These are phyloP conservation scores for Acanthurus tractus DNA, from an alignment of 2,797 vertebrate species.

Conservation along the genomic window DNA sequence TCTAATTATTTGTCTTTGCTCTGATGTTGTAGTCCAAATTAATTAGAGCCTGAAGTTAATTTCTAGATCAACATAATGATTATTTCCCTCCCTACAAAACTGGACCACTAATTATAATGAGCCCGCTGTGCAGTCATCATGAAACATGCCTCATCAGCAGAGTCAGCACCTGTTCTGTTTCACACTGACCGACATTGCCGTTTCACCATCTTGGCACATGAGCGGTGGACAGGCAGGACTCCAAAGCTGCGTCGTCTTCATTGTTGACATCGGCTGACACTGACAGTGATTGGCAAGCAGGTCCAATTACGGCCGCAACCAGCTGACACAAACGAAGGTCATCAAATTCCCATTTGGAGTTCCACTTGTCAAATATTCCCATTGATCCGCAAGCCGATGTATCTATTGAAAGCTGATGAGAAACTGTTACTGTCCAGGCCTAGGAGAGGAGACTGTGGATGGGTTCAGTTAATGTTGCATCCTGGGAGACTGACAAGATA, in stretches of 20 bases:
- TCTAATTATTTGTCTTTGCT: neutral
- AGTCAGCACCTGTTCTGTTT: slow-evolving; percentile 34
- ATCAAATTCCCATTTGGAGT: slow-evolving; percentile 62
- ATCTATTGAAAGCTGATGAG: slow-evolving; percentile 46
- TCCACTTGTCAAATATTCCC: slow-evolving; percentile 62
- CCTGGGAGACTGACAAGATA: slow-evolving; percentile 43
- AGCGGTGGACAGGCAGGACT: slow-evolving; percentile 21
- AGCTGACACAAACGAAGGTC: slow-evolving; percentile 59
- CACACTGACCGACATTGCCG: slow-evolving; percentile 33
- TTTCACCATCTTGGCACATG: slow-evolving; percentile 6
- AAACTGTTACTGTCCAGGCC: slow-evolving; percentile 25
- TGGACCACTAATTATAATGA: slow-evolving; percentile 19
- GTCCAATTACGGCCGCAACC: slow-evolving; percentile 68
- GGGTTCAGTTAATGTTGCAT: slow-evolving; percentile 57
- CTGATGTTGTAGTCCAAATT: neutral
- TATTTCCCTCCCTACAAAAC: neutral
- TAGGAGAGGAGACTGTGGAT: slow-evolving; percentile 11
- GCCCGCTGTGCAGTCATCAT: slow-evolving; percentile 14
- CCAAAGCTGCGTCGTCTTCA: slow-evolving; percentile 47
- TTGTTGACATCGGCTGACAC: slow-evolving; percentile 28
- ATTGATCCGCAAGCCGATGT: slow-evolving; percentile 56
- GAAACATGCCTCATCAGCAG: slow-evolving; percentile 38
- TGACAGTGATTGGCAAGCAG: slow-evolving; percentile 72
- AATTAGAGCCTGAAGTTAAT: neutral
- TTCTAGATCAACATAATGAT: slow-evolving; percentile 13